These are phyloP conservation scores for Berghia stephanieae DNA, from an alignment of 1,140 invertebrate species.

Conservation along the genomic window DNA sequence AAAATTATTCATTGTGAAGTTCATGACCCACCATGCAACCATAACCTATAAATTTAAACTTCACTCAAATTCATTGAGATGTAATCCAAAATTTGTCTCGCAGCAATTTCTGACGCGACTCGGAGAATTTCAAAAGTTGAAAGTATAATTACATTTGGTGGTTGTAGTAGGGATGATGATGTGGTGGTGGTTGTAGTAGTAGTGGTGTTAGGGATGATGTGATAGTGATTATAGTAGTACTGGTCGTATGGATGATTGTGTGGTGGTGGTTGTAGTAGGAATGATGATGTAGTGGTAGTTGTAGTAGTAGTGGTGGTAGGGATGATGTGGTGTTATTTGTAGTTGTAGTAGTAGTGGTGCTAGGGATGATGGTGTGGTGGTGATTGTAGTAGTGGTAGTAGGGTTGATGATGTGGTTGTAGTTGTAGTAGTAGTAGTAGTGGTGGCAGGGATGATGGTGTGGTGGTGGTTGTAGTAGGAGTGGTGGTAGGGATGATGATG, in stretches of 20 bases:
- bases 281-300: not conserved
- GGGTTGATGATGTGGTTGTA: not conserved
- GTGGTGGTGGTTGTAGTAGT: no score
- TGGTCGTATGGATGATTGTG: not conserved
- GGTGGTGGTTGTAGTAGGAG: no score
- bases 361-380: not conserved
- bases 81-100: no score
- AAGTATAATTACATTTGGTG: no score
- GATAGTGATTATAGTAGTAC: not conserved
- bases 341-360: slow-evolving; percentile 6
- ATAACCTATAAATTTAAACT: no score
- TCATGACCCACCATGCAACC: no score
- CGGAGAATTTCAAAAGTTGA: no score
- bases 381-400: not conserved
- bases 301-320: slow-evolving; percentile 5
- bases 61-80: no score
- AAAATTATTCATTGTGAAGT: no score
- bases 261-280: not conserved
- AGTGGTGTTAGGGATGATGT: no score
- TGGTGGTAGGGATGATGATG: not conserved
- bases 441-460: not conserved
- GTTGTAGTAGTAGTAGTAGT: not conserved
- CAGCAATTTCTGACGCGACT: no score
- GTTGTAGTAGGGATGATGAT: no score
- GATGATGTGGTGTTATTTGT: not conserved